Conservation (phyloP, 2,888 invertebrate genomes). For the Drosophila nr. perissopoda region DNA sequence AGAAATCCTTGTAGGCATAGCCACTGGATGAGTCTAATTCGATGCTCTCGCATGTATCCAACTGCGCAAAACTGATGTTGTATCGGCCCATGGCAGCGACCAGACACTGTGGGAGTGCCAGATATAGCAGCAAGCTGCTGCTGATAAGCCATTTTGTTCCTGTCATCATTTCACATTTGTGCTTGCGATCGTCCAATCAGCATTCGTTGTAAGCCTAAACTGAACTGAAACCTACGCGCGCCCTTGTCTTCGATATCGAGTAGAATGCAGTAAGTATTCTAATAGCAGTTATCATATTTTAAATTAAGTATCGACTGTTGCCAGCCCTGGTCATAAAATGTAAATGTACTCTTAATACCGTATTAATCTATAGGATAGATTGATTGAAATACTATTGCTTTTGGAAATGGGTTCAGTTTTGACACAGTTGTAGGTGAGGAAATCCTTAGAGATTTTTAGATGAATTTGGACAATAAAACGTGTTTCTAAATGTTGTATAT, state of each 20-base stretch:
- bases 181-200: not conserved
- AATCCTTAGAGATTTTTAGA: too few relatives aligned
- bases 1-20: constrained; percentile 87
- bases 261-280: not conserved
- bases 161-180: constrained; percentile 2
- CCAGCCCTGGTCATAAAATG: not conserved
- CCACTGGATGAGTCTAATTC: constrained; percentile 85
- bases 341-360: not conserved
- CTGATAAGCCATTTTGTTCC: constrained; percentile 59
- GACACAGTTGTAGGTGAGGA: too few relatives aligned
- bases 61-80: constrained; percentile 79
- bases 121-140: constrained; percentile 27
- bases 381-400: not conserved
- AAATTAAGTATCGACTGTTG: not conserved
- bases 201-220: constrained; percentile 6
- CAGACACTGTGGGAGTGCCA: constrained; percentile 26
- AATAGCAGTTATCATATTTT: not conserved
- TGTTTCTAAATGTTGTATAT: not conserved
- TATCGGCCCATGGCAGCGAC: constrained; percentile 61
- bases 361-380: not conserved
- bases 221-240: constrained; percentile 35
- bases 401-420: not conserved
- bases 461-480: not conserved
- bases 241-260: not conserved
- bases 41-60: constrained; percentile 86